Evolutionary conservation across 2,113 vertebrate genomes (phyloP).

Genomic region (Empidonax alnorum): DNA sequence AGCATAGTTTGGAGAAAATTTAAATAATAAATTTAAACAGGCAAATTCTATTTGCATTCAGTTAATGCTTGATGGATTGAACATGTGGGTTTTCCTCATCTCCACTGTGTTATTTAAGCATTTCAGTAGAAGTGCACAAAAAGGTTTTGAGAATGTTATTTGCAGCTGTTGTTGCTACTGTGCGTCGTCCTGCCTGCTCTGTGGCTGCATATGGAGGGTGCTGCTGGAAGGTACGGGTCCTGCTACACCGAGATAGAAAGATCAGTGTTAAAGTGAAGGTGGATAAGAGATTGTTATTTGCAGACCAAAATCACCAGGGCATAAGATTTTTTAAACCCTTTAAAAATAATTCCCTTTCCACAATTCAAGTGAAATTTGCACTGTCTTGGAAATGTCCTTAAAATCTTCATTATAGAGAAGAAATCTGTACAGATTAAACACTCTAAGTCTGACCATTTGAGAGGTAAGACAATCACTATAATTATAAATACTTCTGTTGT

Average conservation of each 20-base stretch:
- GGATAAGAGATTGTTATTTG: not conserved
- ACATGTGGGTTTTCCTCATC: not conserved
- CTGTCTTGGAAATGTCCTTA: constrained; percentile 27
- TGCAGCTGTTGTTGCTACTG: constrained; percentile 4
- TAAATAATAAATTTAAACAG: not conserved
- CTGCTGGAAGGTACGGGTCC: not conserved
- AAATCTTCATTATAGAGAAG: constrained; percentile 47
- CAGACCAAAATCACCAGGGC: not conserved
- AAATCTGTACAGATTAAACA: constrained; percentile 60
- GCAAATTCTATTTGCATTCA: constrained; percentile 1
- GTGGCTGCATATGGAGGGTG: not conserved
- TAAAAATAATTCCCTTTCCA: not conserved
- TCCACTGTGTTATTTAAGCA: not conserved
- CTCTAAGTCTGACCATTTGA: constrained; percentile 51
- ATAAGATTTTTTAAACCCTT: not conserved
- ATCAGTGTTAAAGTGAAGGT: not conserved
- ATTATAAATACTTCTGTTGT: constrained; percentile 67
- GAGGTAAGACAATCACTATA: constrained; percentile 55
- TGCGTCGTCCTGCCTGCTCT: not conserved
- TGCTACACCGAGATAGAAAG: not conserved
- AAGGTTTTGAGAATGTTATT: not conserved
- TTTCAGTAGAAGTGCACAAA: constrained; percentile 7
- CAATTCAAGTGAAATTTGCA: not conserved
- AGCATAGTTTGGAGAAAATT: not conserved
- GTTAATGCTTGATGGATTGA: not conserved